Base-by-base conservation (phyloP, 2,888 invertebrate genomes). In the Drosophila neonasuta region DNA sequence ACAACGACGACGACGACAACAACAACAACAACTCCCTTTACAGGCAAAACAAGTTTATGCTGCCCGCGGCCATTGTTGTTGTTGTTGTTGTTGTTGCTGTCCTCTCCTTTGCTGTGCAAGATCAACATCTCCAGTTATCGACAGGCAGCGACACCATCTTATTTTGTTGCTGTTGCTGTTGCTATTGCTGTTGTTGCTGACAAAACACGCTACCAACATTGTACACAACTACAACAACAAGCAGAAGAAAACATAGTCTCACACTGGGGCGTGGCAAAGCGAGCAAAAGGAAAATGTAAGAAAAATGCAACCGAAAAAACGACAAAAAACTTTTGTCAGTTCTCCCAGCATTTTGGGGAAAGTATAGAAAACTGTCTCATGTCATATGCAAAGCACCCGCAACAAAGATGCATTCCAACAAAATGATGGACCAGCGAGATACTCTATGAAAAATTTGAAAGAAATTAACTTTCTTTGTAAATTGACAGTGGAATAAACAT, bases 11-110 rank as follows among this genome's bases (percentile, higher is more conserved):
- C 68, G 9, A 30, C 56, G 44, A 48, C 71, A 62, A 30, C 67
- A 64, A 55, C 81, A 52, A 64, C 81, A 52, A 64, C 79, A 79
- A 82, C 77, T 82, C 87, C 82, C 83, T 81, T 86, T 85, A 86
- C 69, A 81, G 87, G 87, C 81, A 78, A 79, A 86, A 88, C 87
- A 88, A 88, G 88, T 86, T 88, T 82, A 60, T 72, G 74, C 71
- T 74, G 86, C 74, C 70, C 39, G 71, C 71, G 72, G 78, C 68
- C 74, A 71, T 77, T 69, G 68, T 71, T 64, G 17, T 17, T 17
- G 17, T 17, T 68, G 67, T 52, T 68, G 67, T 52, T 65, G 67
- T 62, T 36, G 44, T 17, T 30, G 44, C 32, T 61, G 64, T 73
- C 69, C 79, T 82, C 81, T 84, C 63, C 69, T 80, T 78, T 81